These are phyloP conservation scores for Aphidius gifuensis DNA, from an alignment of 1,140 invertebrate species.

Conservation along the genomic window DNA sequence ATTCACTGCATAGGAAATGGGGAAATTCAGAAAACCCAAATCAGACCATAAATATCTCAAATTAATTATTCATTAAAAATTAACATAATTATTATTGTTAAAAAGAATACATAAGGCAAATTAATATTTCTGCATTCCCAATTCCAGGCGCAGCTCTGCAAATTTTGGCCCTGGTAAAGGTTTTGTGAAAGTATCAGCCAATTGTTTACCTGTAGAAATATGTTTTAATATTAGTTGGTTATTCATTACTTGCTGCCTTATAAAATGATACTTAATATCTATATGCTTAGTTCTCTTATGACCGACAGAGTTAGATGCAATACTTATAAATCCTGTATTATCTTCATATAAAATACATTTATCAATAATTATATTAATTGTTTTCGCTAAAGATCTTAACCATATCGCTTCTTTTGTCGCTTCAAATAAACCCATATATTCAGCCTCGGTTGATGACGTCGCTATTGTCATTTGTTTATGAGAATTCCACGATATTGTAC, in stretches of 20 bases:
- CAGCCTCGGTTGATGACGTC: neutral
- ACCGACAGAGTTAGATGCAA: constrained; percentile 9
- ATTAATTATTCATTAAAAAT: no score
- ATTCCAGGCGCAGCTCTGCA: neutral
- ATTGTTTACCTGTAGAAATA: constrained; percentile 48
- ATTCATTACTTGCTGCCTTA: neutral
- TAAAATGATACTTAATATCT: constrained; percentile 7
- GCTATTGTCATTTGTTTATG: neutral
- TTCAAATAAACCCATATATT: constrained; percentile 5
- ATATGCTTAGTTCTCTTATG: constrained; percentile 9
- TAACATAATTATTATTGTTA: no score
- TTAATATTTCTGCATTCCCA: no score
- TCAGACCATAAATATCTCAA: no score
- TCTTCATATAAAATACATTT: constrained; percentile 11
- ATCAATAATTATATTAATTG: constrained; percentile 4
- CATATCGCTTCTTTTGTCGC: neutral
- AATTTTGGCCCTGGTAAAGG: constrained; percentile 26
- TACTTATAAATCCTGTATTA: constrained; percentile 17
- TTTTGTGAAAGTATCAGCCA: constrained; percentile 38
- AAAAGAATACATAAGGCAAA: no score
- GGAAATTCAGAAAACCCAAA: no score
- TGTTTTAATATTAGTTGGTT: constrained; percentile 41
- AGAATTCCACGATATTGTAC: constrained; percentile 4
- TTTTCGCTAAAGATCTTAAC: constrained; percentile 3
- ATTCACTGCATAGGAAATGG: no score